Evolutionary conservation across 2,888 invertebrate genomes (phyloP), one percentile per base, ranked within the genome.

Genomic region (Brachyopa scutellaris): DNA sequence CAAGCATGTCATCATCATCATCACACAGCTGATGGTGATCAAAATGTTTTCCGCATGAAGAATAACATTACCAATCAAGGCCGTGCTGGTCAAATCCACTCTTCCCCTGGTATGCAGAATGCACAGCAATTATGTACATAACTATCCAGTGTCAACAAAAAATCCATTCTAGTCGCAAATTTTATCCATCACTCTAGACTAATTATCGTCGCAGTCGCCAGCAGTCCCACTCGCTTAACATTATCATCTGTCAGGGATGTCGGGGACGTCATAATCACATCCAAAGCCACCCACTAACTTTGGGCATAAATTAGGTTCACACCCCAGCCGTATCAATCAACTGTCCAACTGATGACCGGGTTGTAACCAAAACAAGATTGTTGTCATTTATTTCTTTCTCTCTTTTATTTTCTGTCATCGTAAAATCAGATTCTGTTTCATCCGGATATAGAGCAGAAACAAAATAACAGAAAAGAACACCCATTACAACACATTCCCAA

Each of bases 191-290:
- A 67, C 59, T 59, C 21, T 26, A 1, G 21, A 42, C 51, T 67
- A 42, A 61, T 76, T 76, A 67, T 61, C 74, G 45, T 59, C 33
- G 11, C 13, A 57, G 57, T 55, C 40, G 40, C 64, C 62, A 47
- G 33, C 73, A 51, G 51, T 59, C 59, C 15, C 15, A 51, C 7
- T 67, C 29, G 42, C 59, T 61, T 67, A 76, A 29, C 51, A 49
- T 29, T 40, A 67, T 76, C 74, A 61, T 74, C 59, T 67, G 67
- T 76, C 74, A 74, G 51, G 8, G 31, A 51, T 76, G 66, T 45
- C 51, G 36, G 51, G 4, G 11, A 76, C 51, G 31, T 67, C 29
- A 67, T 76, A 67, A 59, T 61, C 42, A 67, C n/a, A n/a, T 76
- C 36, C 51, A 8, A 40, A 47, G 31, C 31, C 57, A 17, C 6